Conservation (phyloP, 2,888 invertebrate genomes). For the Tigriopus californicus region DNA sequence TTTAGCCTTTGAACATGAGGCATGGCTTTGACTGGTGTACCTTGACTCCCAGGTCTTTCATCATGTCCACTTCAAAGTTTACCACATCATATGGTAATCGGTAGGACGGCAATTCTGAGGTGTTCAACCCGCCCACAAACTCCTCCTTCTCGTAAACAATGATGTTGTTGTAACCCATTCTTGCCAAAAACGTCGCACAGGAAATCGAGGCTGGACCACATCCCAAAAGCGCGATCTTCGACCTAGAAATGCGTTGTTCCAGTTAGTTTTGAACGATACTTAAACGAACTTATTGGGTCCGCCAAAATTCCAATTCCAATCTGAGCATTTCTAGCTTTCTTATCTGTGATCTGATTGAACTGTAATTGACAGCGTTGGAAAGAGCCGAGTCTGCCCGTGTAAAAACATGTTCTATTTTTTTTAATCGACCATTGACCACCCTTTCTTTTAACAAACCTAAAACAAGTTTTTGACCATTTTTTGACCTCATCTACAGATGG, state of each 20-base stretch:
- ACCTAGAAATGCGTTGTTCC: too few relatives aligned
- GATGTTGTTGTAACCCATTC: conserved; percentile 75
- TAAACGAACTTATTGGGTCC: not conserved
- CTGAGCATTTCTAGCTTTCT: not conserved
- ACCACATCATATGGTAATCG: conserved; percentile 76
- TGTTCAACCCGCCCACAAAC: conserved; percentile 65
- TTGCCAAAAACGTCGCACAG: conserved; percentile 83
- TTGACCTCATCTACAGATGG: too few relatives aligned
- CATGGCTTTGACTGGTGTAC: conserved; percentile 29
- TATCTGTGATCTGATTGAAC: too few relatives aligned
- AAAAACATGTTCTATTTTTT: too few relatives aligned
- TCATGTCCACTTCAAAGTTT: conserved; percentile 73
- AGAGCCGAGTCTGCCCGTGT: too few relatives aligned
- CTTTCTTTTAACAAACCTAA: too few relatives aligned
- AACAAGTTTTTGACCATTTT: too few relatives aligned
- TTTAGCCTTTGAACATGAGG: too few relatives aligned
- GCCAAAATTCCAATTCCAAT: not conserved
- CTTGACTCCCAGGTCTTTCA: conserved; percentile 79
- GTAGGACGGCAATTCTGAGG: conserved; percentile 12
- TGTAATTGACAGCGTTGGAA: too few relatives aligned
- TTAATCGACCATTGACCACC: too few relatives aligned
- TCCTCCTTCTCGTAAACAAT: conserved; percentile 77
- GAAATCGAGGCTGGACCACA: conserved; percentile 92
- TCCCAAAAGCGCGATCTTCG: conserved; percentile 68
- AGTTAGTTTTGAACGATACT: not conserved